Conservation (phyloP, 2,113 vertebrate genomes). For the Chaetodon auriga region DNA sequence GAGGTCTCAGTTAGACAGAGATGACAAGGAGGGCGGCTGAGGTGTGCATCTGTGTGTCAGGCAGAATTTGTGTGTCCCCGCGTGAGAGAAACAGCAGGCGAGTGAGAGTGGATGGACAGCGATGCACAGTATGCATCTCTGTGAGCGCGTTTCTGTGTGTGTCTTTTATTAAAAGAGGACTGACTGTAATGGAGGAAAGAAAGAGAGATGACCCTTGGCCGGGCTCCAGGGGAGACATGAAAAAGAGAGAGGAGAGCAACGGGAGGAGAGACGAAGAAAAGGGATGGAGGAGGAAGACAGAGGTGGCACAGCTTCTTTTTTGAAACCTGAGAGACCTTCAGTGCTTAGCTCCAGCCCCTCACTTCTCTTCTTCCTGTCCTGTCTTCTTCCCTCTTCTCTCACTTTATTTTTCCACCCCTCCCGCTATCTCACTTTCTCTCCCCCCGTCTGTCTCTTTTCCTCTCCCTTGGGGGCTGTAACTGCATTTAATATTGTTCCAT, state of each 20-base stretch:
- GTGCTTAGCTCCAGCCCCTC: slow-evolving; percentile 31
- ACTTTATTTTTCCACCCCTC: slow-evolving; percentile 46
- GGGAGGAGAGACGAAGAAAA: slow-evolving; percentile 51
- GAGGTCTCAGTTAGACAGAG: slow-evolving; percentile 53
- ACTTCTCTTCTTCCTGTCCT: slow-evolving; percentile 9
- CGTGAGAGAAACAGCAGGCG: slow-evolving; percentile 42
- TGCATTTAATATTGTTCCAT: slow-evolving; percentile 83
- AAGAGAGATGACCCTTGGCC: slow-evolving; percentile 60
- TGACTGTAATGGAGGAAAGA: slow-evolving; percentile 26
- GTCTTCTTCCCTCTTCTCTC: slow-evolving; percentile 30
- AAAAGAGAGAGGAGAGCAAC: slow-evolving; percentile 37
- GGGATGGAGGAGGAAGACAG: slow-evolving; percentile 30
- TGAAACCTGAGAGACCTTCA: slow-evolving; percentile 71
- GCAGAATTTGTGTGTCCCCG: slow-evolving; percentile 35
- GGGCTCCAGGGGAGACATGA: slow-evolving; percentile 59
- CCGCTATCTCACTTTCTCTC: slow-evolving; percentile 41
- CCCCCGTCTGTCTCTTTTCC: slow-evolving; percentile 33
- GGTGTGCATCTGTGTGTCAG: slow-evolving; percentile 51
- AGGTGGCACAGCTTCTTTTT: slow-evolving; percentile 55
- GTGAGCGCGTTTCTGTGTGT: slow-evolving; percentile 10
- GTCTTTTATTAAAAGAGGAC: slow-evolving; percentile 65
- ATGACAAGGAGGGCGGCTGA: slow-evolving; percentile 51
- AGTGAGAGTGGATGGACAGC: slow-evolving; percentile 12
- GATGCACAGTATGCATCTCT: slow-evolving; percentile 13
- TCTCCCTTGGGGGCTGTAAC: slow-evolving; percentile 76